These are phyloP conservation scores for Bactericera cockerelli DNA, from an alignment of 1,140 invertebrate genomes.

Conservation along the genomic window DNA sequence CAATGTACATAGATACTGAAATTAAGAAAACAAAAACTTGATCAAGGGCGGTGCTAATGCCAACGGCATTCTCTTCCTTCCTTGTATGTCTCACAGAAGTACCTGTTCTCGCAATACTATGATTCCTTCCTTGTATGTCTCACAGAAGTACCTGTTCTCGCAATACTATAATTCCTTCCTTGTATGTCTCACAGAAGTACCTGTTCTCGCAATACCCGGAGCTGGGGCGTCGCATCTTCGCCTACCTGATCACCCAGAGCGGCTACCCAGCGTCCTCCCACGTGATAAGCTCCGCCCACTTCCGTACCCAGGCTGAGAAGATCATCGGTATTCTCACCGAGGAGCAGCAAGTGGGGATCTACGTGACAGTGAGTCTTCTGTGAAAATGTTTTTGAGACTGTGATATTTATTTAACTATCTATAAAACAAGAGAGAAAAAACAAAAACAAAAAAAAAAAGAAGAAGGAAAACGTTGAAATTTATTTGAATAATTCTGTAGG, in stretches of 20 bases:
- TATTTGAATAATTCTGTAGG: too few relatives aligned
- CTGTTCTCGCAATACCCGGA: constrained; percentile 61
- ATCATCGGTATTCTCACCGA: constrained; percentile 51
- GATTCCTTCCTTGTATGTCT: constrained; percentile 14
- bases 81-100: constrained; percentile 39
- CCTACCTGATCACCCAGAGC: constrained; percentile 40
- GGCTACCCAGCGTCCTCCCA: constrained; percentile 39
- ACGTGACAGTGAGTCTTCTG: constrained; percentile 37
- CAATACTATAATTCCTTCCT: constrained; percentile 36
- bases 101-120: constrained; percentile 56
- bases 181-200: constrained; percentile 41
- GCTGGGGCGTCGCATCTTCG: constrained; percentile 47
- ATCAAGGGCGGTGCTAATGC: too few relatives aligned
- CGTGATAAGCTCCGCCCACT: constrained; percentile 37
- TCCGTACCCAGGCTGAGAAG: constrained; percentile 52
- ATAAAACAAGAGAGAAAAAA: too few relatives aligned
- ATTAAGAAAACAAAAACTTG: too few relatives aligned
- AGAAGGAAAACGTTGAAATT: too few relatives aligned
- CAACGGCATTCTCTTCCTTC: too few relatives aligned
- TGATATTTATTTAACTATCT: too few relatives aligned
- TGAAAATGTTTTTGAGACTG: too few relatives aligned
- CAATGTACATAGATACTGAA: too few relatives aligned
- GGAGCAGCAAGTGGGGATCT: constrained; percentile 42
- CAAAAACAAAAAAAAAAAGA: too few relatives aligned
- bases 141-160: constrained; percentile 55